phyloP scores from a whole-genome alignment of 2,888 invertebrate genomes.

The Gryllus longicercus region DNA sequence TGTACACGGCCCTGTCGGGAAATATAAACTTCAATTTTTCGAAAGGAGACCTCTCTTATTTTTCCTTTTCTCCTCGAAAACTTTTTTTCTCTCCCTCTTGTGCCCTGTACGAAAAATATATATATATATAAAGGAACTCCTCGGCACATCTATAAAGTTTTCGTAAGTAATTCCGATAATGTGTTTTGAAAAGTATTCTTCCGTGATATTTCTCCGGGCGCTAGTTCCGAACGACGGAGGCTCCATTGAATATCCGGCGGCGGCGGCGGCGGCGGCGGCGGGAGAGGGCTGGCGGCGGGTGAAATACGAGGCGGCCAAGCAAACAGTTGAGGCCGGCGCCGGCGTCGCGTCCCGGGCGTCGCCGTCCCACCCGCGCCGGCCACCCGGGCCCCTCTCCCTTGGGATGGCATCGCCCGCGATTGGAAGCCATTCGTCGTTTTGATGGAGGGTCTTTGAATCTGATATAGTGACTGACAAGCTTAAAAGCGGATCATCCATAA shows the following conservation, averaged over 20 bases:
- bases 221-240: neutral
- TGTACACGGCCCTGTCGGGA: constrained; percentile 17
- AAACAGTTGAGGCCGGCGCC: neutral
- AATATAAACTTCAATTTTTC: constrained; percentile 17
- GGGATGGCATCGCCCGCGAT: too few species aligned
- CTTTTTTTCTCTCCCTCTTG: neutral
- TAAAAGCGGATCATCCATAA: too few species aligned
- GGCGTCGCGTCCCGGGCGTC: too few species aligned
- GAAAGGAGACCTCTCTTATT: neutral
- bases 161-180: constrained; percentile 17
- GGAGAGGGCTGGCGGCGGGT: neutral
- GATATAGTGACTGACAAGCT: too few species aligned
- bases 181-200: constrained; percentile 17
- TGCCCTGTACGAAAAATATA: constrained; percentile 8
- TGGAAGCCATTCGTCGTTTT: too few species aligned
- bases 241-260: constrained; percentile 7
- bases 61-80: constrained; percentile 10
- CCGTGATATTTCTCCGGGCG: neutral
- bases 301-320: neutral
- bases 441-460: too few species aligned
- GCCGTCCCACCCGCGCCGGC: too few species aligned
- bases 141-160: constrained; percentile 6
- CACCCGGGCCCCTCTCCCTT: too few species aligned
- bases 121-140: neutral
- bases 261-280: neutral